phyloP scores from a whole-genome alignment of 2,888 invertebrate genomes.

The Perizoma flavofasciatum region DNA sequence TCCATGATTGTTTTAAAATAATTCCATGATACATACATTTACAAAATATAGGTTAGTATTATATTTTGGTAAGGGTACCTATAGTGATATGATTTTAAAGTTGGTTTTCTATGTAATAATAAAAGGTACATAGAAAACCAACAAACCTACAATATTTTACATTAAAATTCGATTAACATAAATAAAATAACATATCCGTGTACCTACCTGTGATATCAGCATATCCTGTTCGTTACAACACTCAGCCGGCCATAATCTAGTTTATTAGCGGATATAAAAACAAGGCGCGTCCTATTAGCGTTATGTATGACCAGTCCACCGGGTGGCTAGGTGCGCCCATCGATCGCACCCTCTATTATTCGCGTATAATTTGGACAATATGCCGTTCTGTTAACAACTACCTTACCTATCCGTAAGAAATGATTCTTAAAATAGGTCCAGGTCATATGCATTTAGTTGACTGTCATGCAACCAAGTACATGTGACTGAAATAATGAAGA shows the following conservation, averaged over 20 bases:
- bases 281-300: slow-evolving; percentile 65
- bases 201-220: slow-evolving; percentile 29
- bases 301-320: slow-evolving; percentile 57
- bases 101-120: too few species aligned
- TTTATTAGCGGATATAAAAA: slow-evolving; percentile 61
- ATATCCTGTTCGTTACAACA: slow-evolving; percentile 37
- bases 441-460: too few species aligned
- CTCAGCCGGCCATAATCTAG: slow-evolving; percentile 55
- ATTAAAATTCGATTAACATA: not conserved
- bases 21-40: too few species aligned
- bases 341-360: slow-evolving; percentile 49
- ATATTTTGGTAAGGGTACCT: too few species aligned
- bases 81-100: too few species aligned
- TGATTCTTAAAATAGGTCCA: not conserved
- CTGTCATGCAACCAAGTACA: too few species aligned
- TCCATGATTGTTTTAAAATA: too few species aligned
- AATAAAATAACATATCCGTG: slow-evolving; percentile 6
- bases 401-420: not conserved
- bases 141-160: not conserved
- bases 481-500: not conserved
- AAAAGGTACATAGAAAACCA: not conserved
- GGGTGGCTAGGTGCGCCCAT: slow-evolving; percentile 60
- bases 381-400: slow-evolving; percentile 12
- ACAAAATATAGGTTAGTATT: too few species aligned
- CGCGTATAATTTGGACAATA: slow-evolving; percentile 14